Conservation (phyloP, 2,888 invertebrate species). For the Lordiphosa fenestrarum region DNA sequence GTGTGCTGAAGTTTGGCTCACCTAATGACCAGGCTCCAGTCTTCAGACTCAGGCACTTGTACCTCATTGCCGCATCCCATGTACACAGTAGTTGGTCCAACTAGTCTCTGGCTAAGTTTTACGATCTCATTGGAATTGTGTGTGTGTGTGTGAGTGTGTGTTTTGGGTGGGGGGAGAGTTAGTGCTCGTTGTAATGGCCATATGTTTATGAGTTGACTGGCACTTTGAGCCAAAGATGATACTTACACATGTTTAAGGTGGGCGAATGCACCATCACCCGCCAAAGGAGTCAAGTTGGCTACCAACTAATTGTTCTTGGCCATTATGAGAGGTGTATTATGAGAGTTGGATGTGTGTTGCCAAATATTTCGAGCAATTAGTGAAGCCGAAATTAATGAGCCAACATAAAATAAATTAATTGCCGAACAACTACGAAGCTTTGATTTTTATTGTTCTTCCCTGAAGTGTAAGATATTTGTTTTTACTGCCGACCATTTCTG, state of each 20-base stretch:
- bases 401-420: too few species aligned
- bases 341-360: too few species aligned
- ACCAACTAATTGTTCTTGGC: too few species aligned
- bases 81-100: constrained; percentile 15
- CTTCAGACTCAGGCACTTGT: not conserved
- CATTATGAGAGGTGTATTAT: too few species aligned
- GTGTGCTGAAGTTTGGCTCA: constrained; percentile 40
- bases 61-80: constrained; percentile 20
- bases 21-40: constrained; percentile 39
- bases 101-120: constrained; percentile 22
- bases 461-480: too few species aligned
- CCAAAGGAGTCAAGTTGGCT: constrained; percentile 18
- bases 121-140: constrained; percentile 33
- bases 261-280: constrained; percentile 9
- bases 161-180: constrained; percentile 23
- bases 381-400: too few species aligned
- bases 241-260: constrained; percentile 18
- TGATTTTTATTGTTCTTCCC: too few species aligned
- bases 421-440: too few species aligned
- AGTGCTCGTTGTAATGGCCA: constrained; percentile 56
- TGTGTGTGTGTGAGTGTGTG: constrained; percentile 7
- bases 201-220: constrained; percentile 59
- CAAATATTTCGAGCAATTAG: too few species aligned
- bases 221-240: constrained; percentile 35
- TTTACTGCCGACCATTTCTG: too few species aligned